Base-by-base conservation (phyloP, 2,888 invertebrate genomes). In the Trilocha varians region DNA sequence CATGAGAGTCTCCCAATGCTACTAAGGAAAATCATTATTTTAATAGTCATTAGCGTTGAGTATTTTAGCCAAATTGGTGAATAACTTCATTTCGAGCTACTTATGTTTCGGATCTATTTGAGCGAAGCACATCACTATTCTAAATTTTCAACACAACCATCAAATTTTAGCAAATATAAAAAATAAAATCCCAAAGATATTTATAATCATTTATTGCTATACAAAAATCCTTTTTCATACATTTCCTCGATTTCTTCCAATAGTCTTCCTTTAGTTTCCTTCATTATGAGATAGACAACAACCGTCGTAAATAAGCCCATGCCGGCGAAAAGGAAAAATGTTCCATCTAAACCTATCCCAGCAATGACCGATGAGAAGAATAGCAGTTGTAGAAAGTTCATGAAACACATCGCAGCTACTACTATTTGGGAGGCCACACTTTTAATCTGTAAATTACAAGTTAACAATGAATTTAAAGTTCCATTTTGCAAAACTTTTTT, bases 221-320 rank as follows among this genome's bases (percentile, higher is more conserved):
- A 63, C 41, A 67, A 48, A 50, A 46, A 66, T 13, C 69, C 62
- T 15, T 49, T 32, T 15, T 54, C 58, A 42, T 56, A 70, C 57
- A 58, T 59, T 5, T 47, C 40, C 32, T 72, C 53, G 9, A 78
- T 63, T 3, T 49, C 50, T 43, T 73, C 62, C 8, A 71, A 47
- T 1, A 67, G 59, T 15, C 66, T 54, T 1, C 65, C 64, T 41
- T 68, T 71, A 0, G 83, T 82, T 49, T 83, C 82, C 11, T 72
- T 75, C 36, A 78, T 61, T 8, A 57, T 48, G 2, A 72, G 51
- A 25, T 59, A 52, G 0, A 69, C 46, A 16, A 69, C 40, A 0
- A 66, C n/a, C 1, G 65, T 59, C 1, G 65, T 49, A 0, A 59
- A 2, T 0, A 57, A 42, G 16, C 69, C 59, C 0, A 69, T 55